A percentile compares a stretch with the other conserved stretches of the same genome.
Conservation (phyloP, 2,113 vertebrate species). For the Aspiorhynchus laticeps region DNA sequence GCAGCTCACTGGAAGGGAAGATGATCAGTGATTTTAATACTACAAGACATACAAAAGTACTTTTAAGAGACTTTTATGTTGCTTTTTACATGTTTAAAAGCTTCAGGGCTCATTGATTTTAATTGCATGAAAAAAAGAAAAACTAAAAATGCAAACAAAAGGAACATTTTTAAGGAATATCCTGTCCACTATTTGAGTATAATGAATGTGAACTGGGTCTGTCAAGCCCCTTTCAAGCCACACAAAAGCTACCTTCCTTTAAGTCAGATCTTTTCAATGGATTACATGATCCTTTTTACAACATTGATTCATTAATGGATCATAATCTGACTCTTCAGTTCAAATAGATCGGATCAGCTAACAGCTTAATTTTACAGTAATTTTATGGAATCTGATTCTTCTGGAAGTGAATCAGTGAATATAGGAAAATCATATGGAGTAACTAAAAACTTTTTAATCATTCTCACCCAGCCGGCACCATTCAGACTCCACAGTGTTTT, state of each 20-base stretch:
- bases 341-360: too few species aligned
- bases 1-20: neutral
- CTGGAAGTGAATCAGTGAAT: too few species aligned
- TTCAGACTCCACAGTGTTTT: neutral
- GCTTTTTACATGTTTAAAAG: neutral
- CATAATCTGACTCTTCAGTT: neutral
- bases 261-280: neutral
- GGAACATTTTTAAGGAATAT: too few species aligned
- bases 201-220: too few species aligned
- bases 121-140: neutral
- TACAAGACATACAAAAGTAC: neutral
- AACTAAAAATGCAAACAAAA: neutral
- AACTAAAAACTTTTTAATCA: neutral
- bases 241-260: too few species aligned
- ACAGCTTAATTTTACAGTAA: too few species aligned
- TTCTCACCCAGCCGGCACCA: constrained; percentile 8
- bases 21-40: neutral
- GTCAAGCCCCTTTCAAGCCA: too few species aligned
- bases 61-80: neutral
- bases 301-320: neutral
- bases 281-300: neutral
- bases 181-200: too few species aligned
- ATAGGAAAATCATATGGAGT: too few species aligned
- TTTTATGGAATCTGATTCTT: too few species aligned
- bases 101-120: neutral